These are phyloP conservation scores for Macquaria ambigua DNA, from an alignment of 2,113 vertebrate genomes.

Conservation along the genomic window DNA sequence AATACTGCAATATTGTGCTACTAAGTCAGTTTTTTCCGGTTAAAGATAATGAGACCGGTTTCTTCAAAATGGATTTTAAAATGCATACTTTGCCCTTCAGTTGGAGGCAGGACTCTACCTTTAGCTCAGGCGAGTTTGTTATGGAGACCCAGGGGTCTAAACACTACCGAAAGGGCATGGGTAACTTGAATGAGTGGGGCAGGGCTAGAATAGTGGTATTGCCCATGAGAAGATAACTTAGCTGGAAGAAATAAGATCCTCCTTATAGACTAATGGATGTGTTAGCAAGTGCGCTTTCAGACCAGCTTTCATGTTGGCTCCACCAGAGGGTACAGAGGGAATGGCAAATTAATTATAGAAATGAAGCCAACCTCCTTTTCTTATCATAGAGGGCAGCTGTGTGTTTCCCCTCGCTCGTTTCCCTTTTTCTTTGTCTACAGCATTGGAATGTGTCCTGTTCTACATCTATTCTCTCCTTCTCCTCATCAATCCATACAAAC, in stretches of 20 bases:
- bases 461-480: conserved; percentile 45
- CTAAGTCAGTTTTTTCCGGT: conserved; percentile 40
- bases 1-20: conserved; percentile 4
- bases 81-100: conserved; percentile 75
- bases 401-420: conserved; percentile 51
- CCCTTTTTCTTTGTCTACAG: conserved; percentile 33
- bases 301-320: conserved; percentile 85
- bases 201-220: conserved; percentile 59
- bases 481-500: conserved; percentile 72
- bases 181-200: conserved; percentile 65
- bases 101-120: conserved; percentile 55
- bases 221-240: conserved; percentile 77
- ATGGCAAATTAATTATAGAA: conserved; percentile 84
- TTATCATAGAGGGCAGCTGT: conserved; percentile 80
- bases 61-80: conserved; percentile 54
- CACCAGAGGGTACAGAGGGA: conserved; percentile 80
- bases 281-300: conserved; percentile 80
- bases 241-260: conserved; percentile 81
- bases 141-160: conserved; percentile 67
- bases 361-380: conserved; percentile 78
- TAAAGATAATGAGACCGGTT: conserved; percentile 53
- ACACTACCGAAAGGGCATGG: conserved; percentile 71
- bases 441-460: conserved; percentile 58
- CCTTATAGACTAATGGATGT: conserved; percentile 82
- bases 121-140: conserved; percentile 60